Evolutionary conservation across 1,140 invertebrate species (phyloP).

Genomic region (Diprion similis): DNA sequence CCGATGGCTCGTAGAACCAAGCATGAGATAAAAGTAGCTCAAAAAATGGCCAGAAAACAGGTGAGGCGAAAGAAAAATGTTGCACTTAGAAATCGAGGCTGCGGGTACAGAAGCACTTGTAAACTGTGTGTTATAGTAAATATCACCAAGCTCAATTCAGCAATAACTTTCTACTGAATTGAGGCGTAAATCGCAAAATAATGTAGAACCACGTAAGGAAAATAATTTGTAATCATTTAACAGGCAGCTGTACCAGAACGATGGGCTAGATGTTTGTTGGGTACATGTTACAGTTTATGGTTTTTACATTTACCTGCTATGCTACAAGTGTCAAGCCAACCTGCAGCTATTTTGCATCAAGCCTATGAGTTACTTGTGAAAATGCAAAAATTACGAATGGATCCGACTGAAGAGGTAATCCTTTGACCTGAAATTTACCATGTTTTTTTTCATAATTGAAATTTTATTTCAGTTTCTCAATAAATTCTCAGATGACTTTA

Average conservation of each 20-base stretch:
- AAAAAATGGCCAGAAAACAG: slow-evolving; percentile 84
- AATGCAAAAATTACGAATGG: slow-evolving; percentile 78
- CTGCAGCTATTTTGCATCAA: slow-evolving; percentile 78
- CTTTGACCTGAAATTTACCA: slow-evolving; percentile 9
- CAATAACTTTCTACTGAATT: neutral
- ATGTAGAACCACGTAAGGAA: neutral
- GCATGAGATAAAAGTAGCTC: slow-evolving; percentile 91
- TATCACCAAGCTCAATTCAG: too few relatives aligned
- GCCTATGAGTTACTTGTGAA: slow-evolving; percentile 88
- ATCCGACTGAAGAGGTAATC: slow-evolving; percentile 87
- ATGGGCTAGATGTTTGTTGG: slow-evolving; percentile 91
- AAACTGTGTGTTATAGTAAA: slow-evolving; percentile 17
- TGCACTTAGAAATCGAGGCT: neutral
- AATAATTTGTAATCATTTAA: neutral
- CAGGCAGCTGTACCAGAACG: slow-evolving; percentile 71
- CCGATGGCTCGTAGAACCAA: slow-evolving; percentile 93
- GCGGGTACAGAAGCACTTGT: slow-evolving; percentile 5
- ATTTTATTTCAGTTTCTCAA: slow-evolving; percentile 17
- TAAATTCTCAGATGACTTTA: slow-evolving; percentile 7
- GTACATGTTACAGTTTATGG: slow-evolving; percentile 94
- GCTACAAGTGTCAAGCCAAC: slow-evolving; percentile 67
- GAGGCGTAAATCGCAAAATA: slow-evolving; percentile 16
- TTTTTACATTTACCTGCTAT: slow-evolving; percentile 83
- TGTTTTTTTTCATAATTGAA: slow-evolving; percentile 16
- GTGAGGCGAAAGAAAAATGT: slow-evolving; percentile 35